Evolutionary conservation across 1,140 invertebrate genomes (phyloP), one percentile per base, ranked within the genome.

Genomic region (Arctopsyche grandis): DNA sequence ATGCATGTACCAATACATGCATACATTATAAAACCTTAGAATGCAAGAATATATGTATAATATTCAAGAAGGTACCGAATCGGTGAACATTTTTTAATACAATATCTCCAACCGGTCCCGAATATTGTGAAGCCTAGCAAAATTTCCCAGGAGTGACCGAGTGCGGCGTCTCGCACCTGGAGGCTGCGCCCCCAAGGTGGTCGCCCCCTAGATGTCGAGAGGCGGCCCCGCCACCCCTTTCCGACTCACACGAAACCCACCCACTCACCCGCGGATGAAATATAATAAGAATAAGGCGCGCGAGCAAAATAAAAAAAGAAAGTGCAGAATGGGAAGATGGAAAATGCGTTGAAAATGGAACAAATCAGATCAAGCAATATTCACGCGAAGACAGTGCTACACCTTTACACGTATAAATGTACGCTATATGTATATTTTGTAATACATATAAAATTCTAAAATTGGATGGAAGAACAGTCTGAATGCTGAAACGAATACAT

Each of bases 281-380:
- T 79, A 81, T 81, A 81, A 81, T 81, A 81, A 81, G 80, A 75
- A 71, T 78, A 75, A 78, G 77, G 80, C 69, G 22, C 16, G 79
- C 52, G 48, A 3, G 75, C 58, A 80, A 77, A 77, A 77, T 78
- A 75, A 78, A 74, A 78, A 78, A 69, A 69, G 75, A 70, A 78
- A 78, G 66, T 70, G 78, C 71, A 7, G 44, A 46, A 46, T 7
- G 12, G 12, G 44, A 52, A 80, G 69, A 52, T 71, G 71, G 75
- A 77, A 38, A 38, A 81, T 71, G 75, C 80, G 77, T 24, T 73
- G 63, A 71, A 44, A 29, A 75, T 66, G 69, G 75, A 73, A 43
- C 76, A 75, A 66, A 73, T 46, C 66, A 24, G 66, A 71, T 71
- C 69, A 71, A 44, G 22, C 22, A 29, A 71, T 44, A 7, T 71